Evolutionary conservation across 2,888 invertebrate genomes (phyloP).

Genomic region (Gymnosoma rotundatum): DNA sequence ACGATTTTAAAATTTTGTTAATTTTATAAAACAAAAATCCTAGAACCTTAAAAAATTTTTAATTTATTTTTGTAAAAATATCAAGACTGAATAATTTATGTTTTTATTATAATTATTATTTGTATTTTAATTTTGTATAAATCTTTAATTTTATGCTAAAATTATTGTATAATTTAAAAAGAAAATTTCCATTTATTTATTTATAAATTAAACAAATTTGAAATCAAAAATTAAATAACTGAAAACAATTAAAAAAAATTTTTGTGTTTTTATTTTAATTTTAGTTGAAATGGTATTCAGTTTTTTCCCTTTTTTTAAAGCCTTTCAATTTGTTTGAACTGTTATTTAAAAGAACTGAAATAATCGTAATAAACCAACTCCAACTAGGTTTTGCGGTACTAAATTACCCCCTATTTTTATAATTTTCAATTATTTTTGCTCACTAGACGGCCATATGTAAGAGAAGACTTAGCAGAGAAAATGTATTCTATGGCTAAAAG

Average conservation of each 20-base stretch:
- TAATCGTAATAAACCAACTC: no score
- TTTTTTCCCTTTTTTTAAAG: neutral
- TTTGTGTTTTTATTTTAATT: constrained; percentile 45
- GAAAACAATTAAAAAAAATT: constrained; percentile 18
- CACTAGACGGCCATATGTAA: no score
- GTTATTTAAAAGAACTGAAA: neutral
- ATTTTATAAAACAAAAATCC: neutral
- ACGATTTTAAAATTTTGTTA: neutral
- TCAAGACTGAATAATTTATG: constrained; percentile 65
- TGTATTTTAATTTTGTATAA: neutral
- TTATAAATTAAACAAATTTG: constrained; percentile 37
- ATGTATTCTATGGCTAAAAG: no score
- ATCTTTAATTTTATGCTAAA: constrained; percentile 23
- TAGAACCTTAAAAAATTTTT: constrained; percentile 32
- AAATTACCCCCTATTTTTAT: no score
- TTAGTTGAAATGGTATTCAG: neutral
- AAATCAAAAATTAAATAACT: constrained; percentile 35
- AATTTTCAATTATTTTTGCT: no score
- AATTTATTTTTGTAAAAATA: constrained; percentile 43
- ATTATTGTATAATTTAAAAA: constrained; percentile 19
- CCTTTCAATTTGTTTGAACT: neutral
- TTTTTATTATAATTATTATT: constrained; percentile 23
- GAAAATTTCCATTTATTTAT: constrained; percentile 33
- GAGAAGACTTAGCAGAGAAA: no score
- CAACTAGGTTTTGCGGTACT: no score